Base-by-base conservation (phyloP, 2,797 vertebrate species). In the Bucorvus abyssinicus region DNA sequence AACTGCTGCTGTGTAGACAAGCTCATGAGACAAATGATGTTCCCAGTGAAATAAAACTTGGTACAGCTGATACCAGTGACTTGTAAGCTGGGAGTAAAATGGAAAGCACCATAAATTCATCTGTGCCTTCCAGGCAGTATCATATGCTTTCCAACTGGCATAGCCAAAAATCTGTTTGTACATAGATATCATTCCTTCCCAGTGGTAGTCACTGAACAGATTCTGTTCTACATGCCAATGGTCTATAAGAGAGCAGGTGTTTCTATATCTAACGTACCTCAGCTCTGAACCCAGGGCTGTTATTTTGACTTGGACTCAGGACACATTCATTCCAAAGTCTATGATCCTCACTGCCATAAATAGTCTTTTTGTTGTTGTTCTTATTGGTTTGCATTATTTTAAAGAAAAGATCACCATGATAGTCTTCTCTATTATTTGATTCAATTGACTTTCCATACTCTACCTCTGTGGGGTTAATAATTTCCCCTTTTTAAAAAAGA, bases 181-280 rank as follows among this genome's bases (percentile, higher is more conserved):
- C 93, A 96, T 95, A 93, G 91, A 93, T 88, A 53, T n/a, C 95
- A 96, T 97, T 97, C 96, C 89, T 95, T 96, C 93, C 87, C 93
- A 79, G 77, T 91, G 83, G 87, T 60, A 91, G 95, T 89, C 95
- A 84, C 76, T 91, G 95, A 82, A 91, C 79, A 94, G 82, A 96
- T 93, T 94, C 94, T 97, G 77, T 93, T 91, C 91, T 93, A 87
- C 94, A 53, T 96, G 85, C 95, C 95, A 21, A 2, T 49, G 67
- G 84, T 92, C 87, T 91, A 44, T 87, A 75, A 68, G 87, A 70
- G 89, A 97, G 95, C 94, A 95, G 89, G 93, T 95, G 94, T 91
- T 96, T 88, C 91, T 94, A 55, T 96, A 90, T 94, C 92, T 86
- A 94, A 94, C 1, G 2, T 52, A 76, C 69, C 83, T 88, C 85